Evolutionary conservation across 64 coral and sea anemone species (phyloP), one percentile per base, ranked within the genome.

Genomic region (Pocillopora damicornis): DNA sequence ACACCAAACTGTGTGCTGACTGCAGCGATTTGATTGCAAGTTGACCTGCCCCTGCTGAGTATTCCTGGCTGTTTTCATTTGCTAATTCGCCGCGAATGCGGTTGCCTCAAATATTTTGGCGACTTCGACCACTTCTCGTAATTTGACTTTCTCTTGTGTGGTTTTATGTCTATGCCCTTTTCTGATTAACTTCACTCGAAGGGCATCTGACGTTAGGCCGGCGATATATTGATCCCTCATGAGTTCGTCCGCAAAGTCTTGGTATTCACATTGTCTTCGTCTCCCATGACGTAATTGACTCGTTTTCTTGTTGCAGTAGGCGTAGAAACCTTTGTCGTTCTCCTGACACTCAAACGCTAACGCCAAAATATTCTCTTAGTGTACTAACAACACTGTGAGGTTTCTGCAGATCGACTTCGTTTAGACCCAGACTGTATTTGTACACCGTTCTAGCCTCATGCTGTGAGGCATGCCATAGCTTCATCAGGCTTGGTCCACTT

Each of bases 191-290:
- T 87, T 87, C 2, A 87, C n/a, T 16, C 72, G 73, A 11, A 87
- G 73, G 5, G 67, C 9, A 57, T 87, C 86, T 22, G 86, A 87
- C 15, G 59, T 87, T 76, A 76, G 76, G 20, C 72, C 86, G 11
- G 86, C 71, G n/a, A 87, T 87, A 37, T 76, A 87, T 35, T 87
- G 86, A 36, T 87, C 57, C 61, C 58, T 58, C 86, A 64, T n/a
- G n/a, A n/a, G n/a, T n/a, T n/a, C n/a, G 20, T 78, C 35, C 37
- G 77, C 75, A 36, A 78, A 88, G 25, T 88, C 87, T 20, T 18
- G 78, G 74, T 77, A 61, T 37, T 73, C 20, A 36, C 66, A 58
- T 87, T 87, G 69, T 60, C 75, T 87, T 12, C 85, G 71, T 74
- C 34, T 87, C 85, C 83, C 85, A 87, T 9, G 85, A 75, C 58